These are phyloP conservation scores for Pelobates fuscus DNA, from an alignment of 2,113 vertebrate species.

Conservation along the genomic window DNA sequence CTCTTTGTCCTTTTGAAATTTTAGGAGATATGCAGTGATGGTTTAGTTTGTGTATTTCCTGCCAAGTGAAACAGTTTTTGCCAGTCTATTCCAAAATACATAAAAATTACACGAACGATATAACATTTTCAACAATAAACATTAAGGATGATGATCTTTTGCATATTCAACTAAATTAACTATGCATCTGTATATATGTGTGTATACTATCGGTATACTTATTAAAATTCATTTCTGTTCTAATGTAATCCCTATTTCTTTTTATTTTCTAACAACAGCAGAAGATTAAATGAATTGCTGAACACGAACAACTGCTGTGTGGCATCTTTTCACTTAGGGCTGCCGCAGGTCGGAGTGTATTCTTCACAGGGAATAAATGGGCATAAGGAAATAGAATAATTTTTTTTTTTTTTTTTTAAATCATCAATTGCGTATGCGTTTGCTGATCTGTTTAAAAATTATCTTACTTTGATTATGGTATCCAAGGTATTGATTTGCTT, in stretches of 20 bases:
- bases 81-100: too few relatives aligned
- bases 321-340: conserved; percentile 57
- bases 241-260: conserved; percentile 20
- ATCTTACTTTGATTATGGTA: conserved; percentile 2
- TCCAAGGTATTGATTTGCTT: conserved; percentile 10
- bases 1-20: too few relatives aligned
- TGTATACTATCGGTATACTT: too few relatives aligned
- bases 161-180: too few relatives aligned
- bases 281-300: conserved; percentile 56
- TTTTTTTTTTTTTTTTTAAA: conserved; percentile 65
- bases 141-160: too few relatives aligned
- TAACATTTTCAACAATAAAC: too few relatives aligned
- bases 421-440: conserved; percentile 59
- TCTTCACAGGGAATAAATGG: conserved; percentile 53
- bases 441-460: conserved; percentile 40
- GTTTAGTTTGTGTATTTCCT: too few relatives aligned
- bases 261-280: conserved; percentile 49
- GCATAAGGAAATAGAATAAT: conserved; percentile 46
- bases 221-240: too few relatives aligned
- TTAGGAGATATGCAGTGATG: too few relatives aligned
- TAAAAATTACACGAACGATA: too few relatives aligned
- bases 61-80: too few relatives aligned
- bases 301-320: conserved; percentile 51
- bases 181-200: too few relatives aligned
- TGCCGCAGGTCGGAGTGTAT: conserved; percentile 51